A percentile compares a stretch with the other conserved stretches of the same genome.
Conservation (phyloP, 2,797 vertebrate species). For the Tokudaia tokunoshimensis region DNA sequence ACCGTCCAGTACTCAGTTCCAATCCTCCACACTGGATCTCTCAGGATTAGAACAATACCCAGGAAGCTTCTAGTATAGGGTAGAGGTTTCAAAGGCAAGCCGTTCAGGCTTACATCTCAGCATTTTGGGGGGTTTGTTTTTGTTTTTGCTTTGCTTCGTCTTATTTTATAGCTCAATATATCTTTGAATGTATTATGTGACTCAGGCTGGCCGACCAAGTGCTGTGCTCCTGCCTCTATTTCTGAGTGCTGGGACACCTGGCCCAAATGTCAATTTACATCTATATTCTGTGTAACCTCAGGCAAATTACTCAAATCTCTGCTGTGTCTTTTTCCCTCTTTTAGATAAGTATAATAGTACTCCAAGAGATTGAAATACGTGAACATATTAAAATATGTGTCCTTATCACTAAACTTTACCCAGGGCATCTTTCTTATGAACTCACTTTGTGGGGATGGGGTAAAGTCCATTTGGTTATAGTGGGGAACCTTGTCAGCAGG, state of each 20-base stretch:
- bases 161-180: not conserved
- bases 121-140: not conserved
- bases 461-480: not conserved
- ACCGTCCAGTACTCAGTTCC: not conserved
- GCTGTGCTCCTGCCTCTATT: not conserved
- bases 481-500: not conserved
- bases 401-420: not conserved
- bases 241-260: not conserved
- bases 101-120: not conserved
- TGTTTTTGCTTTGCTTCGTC: not conserved
- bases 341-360: not conserved
- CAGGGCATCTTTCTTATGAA: not conserved
- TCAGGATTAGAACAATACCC: not conserved
- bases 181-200: not conserved
- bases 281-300: not conserved
- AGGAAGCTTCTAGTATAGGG: not conserved
- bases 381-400: not conserved
- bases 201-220: not conserved
- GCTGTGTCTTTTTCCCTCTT: not conserved
- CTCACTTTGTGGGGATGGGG: not conserved
- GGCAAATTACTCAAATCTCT: not conserved
- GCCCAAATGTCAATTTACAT: not conserved
- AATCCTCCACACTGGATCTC: fast-evolving
- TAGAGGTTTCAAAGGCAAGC: not conserved
- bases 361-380: not conserved